Percentiles rank a stretch among this genome's conserved stretches.
Conservation (phyloP, 1,140 invertebrate genomes). For the Dryas iulia region DNA sequence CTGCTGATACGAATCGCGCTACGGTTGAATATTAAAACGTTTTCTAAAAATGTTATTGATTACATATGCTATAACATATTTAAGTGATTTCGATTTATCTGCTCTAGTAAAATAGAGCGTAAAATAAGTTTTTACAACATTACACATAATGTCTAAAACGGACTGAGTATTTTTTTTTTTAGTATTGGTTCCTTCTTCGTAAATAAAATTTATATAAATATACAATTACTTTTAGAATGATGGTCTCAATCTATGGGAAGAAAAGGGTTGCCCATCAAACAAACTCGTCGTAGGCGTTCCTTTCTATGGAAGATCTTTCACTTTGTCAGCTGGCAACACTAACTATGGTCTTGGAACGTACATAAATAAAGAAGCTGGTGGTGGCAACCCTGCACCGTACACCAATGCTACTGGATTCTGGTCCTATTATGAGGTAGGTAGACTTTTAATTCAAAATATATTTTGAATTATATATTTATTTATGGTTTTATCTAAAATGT, state of each 20-base stretch:
- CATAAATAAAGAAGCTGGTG: conserved; percentile 93
- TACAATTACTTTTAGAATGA: conserved; percentile 84
- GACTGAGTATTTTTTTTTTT: no score
- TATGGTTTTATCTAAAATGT: no score
- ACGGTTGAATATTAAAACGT: no score
- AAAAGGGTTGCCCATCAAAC: conserved; percentile 91
- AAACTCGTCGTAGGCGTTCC: conserved; percentile 94
- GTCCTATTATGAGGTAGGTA: conserved; percentile 91
- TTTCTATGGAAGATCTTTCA: conserved; percentile 92
- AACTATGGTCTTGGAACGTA: conserved; percentile 91
- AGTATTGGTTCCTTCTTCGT: no score
- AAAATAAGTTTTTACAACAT: no score
- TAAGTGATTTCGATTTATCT: no score
- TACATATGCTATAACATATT: no score
- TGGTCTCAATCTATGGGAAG: conserved; percentile 91
- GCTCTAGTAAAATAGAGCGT: no score
- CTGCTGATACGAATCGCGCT: no score
- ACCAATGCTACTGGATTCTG: conserved; percentile 92
- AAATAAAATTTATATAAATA: neutral
- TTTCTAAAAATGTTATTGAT: no score
- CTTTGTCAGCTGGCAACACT: conserved; percentile 88
- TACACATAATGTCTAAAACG: no score
- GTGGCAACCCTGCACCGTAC: conserved; percentile 90
- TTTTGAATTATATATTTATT: no score
- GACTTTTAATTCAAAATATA: neutral